Conservation (phyloP, 2,113 vertebrate genomes). For the Myanophis thanlyinensis region DNA sequence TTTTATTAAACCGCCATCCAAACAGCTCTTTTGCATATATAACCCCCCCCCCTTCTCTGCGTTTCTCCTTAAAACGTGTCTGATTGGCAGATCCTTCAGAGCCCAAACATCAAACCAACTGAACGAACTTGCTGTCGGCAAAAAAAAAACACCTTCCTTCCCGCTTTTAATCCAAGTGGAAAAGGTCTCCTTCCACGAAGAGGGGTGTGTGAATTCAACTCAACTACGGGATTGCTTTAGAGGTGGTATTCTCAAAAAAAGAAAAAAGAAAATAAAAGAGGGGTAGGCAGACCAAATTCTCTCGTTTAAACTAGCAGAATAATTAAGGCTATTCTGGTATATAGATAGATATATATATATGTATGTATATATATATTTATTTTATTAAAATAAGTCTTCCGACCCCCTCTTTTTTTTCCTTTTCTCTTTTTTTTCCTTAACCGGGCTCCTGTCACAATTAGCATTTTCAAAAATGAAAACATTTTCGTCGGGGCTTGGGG, state of each 20-base stretch:
- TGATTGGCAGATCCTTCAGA: constrained; percentile 49
- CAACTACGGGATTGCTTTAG: constrained; percentile 28
- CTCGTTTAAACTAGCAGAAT: constrained; percentile 61
- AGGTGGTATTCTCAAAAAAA: not conserved
- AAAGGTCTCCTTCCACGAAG: constrained; percentile 43
- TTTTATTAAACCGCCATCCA: constrained; percentile 76
- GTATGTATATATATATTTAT: no score
- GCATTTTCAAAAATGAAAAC: constrained; percentile 82
- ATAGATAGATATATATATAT: constrained; percentile 18
- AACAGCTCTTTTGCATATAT: constrained; percentile 55
- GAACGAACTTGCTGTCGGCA: constrained; percentile 27
- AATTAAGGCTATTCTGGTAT: constrained; percentile 79
- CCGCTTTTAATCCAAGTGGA: constrained; percentile 34
- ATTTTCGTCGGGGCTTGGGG: constrained; percentile 59
- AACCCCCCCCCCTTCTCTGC: constrained; percentile 40
- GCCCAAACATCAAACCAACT: constrained; percentile 55
- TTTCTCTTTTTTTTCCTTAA: not conserved
- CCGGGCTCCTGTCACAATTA: constrained; percentile 69
- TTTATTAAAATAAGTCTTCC: constrained; percentile 71
- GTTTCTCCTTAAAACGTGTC: constrained; percentile 53
- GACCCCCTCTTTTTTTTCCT: constrained; percentile 41
- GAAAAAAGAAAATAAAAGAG: constrained; percentile 49
- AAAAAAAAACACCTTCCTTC: constrained; percentile 4
- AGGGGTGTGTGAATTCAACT: constrained; percentile 13
- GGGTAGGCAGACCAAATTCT: not conserved